A percentile compares a stretch with the other conserved stretches of the same genome.
These are phyloP conservation scores for Taenioides sp. DNA, from an alignment of 2,797 vertebrate genomes.

Conservation along the genomic window DNA sequence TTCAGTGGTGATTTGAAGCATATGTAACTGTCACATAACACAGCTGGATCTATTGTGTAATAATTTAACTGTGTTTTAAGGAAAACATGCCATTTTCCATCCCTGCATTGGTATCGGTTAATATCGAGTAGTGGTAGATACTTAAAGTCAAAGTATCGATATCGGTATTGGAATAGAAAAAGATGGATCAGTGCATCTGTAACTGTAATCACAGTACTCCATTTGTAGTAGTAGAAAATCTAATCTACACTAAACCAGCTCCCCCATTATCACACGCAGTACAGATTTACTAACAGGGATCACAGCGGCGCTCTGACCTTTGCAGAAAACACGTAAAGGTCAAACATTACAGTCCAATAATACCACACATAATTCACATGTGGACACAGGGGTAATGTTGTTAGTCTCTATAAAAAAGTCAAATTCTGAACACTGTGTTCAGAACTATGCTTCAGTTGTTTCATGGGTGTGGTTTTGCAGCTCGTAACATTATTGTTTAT, in stretches of 20 bases:
- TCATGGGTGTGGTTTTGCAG: background rate
- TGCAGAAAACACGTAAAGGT: slow-evolving; percentile 13
- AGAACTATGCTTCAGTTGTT: background rate
- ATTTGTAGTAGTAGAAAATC: background rate
- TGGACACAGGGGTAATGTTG: background rate
- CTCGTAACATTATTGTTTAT: background rate
- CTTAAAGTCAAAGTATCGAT: too few species aligned
- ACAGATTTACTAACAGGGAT: background rate
- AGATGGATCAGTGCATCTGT: too few species aligned
- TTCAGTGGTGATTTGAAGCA: too few species aligned
- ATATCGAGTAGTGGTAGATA: too few species aligned
- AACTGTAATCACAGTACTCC: background rate
- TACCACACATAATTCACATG: background rate
- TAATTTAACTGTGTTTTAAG: too few species aligned
- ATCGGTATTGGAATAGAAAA: too few species aligned
- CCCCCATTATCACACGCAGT: background rate
- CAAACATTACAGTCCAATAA: background rate
- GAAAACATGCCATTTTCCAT: too few species aligned
- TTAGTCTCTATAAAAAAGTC: too few species aligned
- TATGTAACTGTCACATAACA: too few species aligned
- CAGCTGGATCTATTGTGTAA: too few species aligned
- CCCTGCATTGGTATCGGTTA: too few species aligned
- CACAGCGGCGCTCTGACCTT: background rate
- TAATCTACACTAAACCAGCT: background rate
- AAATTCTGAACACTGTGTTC: too few species aligned